Evolutionary conservation across 53 echinoderm and acorn worm species (phyloP), one percentile per base, ranked within the genome.

Genomic region (Echinarachnius parma): DNA sequence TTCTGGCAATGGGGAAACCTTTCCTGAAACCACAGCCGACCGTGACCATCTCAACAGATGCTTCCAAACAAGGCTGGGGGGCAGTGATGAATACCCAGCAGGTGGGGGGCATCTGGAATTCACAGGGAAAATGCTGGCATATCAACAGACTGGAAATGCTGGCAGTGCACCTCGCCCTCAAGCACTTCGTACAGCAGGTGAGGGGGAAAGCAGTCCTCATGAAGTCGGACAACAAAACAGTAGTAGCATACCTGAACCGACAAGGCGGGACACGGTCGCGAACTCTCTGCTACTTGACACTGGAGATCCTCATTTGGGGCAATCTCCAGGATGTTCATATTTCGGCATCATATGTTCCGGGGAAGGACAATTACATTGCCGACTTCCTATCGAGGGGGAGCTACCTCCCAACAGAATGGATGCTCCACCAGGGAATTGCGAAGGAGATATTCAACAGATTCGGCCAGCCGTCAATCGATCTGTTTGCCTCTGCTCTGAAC

Each of bases 401-500:
- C 32, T 68, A 19, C 10, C 49, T 52, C 4, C 32, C 52, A 30
- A 50, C 31, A 21, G 74, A 84, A 47, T 83, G 78, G 84, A 20
- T 28, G 20, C 77, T 75, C 8, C 50, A 58, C 28, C 53, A 21
- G 9, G 28, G 1, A 21, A 37, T 11, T 11, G 50, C 48, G 9
- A 39, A 77, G 5, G 53, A 81, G 10, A 34, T 81, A 4, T 76
- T 76, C 53, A 60, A 42, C 23, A 24, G 21, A 16, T 77, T 66
- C 33, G 62, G 60, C 48, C 56, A 54, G 2, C 59, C 85, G 16
- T 33, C 46, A 27, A 59, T 85, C 26, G 66, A 75, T 28, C 75
- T 85, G 26, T 85, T 85, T 62, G 75, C 85, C 2, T 64, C 75
- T 20, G 5, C 27, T 9, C 48, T 61, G 2, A 80, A 74, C 42